Evolutionary conservation across 2,113 vertebrate species (phyloP).

Genomic region (Anhinga rufa): DNA sequence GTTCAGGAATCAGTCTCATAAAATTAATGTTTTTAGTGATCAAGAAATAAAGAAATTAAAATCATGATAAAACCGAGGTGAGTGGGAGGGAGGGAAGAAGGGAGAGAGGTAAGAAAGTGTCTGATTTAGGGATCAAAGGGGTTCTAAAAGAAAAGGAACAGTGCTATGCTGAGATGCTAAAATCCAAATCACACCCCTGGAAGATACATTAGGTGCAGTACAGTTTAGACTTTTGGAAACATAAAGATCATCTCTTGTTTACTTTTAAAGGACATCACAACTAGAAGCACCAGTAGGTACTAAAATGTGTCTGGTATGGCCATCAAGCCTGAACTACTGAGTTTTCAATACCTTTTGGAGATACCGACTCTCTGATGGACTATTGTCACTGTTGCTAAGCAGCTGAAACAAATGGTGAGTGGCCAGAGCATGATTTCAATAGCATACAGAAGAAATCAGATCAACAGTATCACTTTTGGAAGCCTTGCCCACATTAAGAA

Average conservation of each 20-base stretch:
- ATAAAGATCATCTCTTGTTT: not conserved
- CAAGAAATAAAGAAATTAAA: not conserved
- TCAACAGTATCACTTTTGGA: not conserved
- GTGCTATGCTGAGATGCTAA: not conserved
- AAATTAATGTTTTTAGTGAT: not conserved
- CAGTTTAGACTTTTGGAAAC: not conserved
- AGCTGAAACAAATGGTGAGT: not conserved
- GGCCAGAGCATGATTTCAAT: not conserved
- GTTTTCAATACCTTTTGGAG: not conserved
- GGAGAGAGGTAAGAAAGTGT: not conserved
- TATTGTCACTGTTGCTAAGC: not conserved
- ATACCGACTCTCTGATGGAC: rapidly evolving
- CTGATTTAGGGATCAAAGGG: not conserved
- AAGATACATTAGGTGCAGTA: not conserved
- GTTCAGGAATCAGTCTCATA: not conserved
- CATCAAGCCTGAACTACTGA: not conserved
- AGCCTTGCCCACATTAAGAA: not conserved
- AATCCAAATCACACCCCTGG: not conserved
- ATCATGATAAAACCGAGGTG: not conserved
- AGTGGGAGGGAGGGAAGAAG: not conserved
- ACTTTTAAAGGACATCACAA: not conserved
- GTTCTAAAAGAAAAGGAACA: not conserved
- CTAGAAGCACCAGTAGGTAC: not conserved
- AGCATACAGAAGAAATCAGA: not conserved
- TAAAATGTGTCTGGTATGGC: not conserved